Percentiles rank a stretch among this genome's conserved stretches.
phyloP scores from a whole-genome alignment of 2,113 vertebrate genomes.

The Fregata magnificens region DNA sequence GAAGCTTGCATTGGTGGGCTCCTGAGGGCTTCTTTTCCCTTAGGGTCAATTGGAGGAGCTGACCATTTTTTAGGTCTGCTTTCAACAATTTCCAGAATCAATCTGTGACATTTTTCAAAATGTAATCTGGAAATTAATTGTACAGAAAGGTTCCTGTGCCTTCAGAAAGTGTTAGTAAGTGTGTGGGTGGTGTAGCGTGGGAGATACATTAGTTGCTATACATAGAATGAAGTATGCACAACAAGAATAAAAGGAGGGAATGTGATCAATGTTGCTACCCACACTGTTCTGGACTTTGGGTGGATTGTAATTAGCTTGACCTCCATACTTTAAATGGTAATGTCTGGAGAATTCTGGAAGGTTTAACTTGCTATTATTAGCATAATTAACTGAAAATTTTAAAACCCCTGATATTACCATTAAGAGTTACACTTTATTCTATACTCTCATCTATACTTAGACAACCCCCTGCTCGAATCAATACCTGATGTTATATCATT shows the following conservation, averaged over 20 bases:
- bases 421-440: neutral
- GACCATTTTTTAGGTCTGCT: neutral
- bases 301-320: neutral
- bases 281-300: neutral
- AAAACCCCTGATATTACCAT: neutral
- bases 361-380: neutral
- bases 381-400: neutral
- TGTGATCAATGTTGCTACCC: neutral
- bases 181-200: conserved; percentile 19
- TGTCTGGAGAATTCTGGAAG: conserved; percentile 5
- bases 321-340: neutral
- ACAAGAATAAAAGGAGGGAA: conserved; percentile 3
- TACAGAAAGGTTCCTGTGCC: neutral
- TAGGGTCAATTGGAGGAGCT: neutral
- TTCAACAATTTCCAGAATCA: neutral
- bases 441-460: neutral
- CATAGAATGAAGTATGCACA: conserved; percentile 16
- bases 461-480: neutral
- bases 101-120: conserved; percentile 20
- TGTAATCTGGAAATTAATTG: conserved; percentile 23
- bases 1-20: neutral
- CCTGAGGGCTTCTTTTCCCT: neutral
- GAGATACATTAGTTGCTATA: conserved; percentile 34
- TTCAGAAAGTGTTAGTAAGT: conserved; percentile 30
- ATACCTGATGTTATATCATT: neutral